Conservation (phyloP, 2,888 invertebrate species). For the Phengaris alcon region DNA sequence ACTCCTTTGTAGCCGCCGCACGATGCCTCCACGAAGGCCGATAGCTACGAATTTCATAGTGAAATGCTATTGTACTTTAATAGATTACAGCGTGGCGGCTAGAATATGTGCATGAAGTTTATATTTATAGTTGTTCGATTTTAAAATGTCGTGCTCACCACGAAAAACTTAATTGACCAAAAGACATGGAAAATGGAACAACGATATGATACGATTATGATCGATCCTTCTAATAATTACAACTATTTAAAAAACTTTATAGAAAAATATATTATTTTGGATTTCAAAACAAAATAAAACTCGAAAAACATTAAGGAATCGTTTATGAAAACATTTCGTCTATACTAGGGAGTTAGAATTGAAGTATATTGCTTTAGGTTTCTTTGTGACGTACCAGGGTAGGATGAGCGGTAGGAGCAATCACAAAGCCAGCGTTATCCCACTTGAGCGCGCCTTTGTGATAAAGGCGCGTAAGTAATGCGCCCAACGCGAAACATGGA, state of each 20-base stretch:
- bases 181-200: no score
- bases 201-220: no score
- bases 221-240: no score
- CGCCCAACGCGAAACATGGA: slow-evolving; percentile 37
- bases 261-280: no score
- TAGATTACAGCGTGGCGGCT: background rate
- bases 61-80: background rate
- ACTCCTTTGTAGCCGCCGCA: slow-evolving; percentile 70
- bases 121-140: no score
- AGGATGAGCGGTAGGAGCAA: slow-evolving; percentile 39
- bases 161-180: no score
- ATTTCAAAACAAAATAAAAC: no score
- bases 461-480: slow-evolving; percentile 60
- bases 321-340: background rate
- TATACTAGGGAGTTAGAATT: background rate
- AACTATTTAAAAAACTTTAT: no score
- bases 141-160: background rate
- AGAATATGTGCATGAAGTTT: background rate
- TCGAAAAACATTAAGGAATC: no score
- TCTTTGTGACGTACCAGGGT: slow-evolving; percentile 37
- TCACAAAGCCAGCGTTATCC: slow-evolving; percentile 66
- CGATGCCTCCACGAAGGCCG: background rate
- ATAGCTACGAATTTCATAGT: slow-evolving; percentile 4
- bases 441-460: slow-evolving; percentile 62
- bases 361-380: slow-evolving; percentile 37